phyloP scores from a whole-genome alignment of 2,113 vertebrate species.

The Sinocyclocheilus anophthalmus region DNA sequence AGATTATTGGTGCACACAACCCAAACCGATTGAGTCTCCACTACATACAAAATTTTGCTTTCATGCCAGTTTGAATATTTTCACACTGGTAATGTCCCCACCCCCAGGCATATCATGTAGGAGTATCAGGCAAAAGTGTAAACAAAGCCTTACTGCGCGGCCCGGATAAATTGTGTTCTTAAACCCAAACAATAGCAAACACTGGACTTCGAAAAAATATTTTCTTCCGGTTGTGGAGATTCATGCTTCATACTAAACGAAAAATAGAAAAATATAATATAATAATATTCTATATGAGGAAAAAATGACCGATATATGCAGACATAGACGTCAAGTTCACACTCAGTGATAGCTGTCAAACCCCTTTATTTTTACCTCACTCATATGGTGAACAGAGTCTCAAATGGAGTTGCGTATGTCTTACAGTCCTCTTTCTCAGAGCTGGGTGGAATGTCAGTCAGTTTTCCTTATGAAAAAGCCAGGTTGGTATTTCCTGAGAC shows the following conservation, averaged over 20 bases:
- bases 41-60: slow-evolving; percentile 20
- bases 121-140: slow-evolving; percentile 21
- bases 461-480: slow-evolving; percentile 59
- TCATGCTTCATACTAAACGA: not conserved
- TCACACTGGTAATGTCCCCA: too few species aligned
- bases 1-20: slow-evolving; percentile 38
- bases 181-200: slow-evolving; percentile 7
- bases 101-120: slow-evolving; percentile 9
- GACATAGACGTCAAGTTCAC: slow-evolving; percentile 3
- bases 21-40: not conserved
- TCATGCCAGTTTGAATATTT: slow-evolving; percentile 30
- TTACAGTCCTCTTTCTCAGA: slow-evolving; percentile 59
- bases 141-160: too few species aligned
- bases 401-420: too few species aligned
- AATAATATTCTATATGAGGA: too few species aligned
- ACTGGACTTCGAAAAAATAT: not conserved
- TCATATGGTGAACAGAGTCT: slow-evolving; percentile 33
- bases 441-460: slow-evolving; percentile 69
- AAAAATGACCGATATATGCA: not conserved
- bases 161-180: too few species aligned
- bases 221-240: not conserved
- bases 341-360: not conserved
- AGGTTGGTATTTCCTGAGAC: slow-evolving; percentile 75
- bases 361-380: not conserved
- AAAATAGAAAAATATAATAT: too few species aligned